Base-by-base conservation (phyloP, 2,888 invertebrate species). In the Epinotia bilunana region DNA sequence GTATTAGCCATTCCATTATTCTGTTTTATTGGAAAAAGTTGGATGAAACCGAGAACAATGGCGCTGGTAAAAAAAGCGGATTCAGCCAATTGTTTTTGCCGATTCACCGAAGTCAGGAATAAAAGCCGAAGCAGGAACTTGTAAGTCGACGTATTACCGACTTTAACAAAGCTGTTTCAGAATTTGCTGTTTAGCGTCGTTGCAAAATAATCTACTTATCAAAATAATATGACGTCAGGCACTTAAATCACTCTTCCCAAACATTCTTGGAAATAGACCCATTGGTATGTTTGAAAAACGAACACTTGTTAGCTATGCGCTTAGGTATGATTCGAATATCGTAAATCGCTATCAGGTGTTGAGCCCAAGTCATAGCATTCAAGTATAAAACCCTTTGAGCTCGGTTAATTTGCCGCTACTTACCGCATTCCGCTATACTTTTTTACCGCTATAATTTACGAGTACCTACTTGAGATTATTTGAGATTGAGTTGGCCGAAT, bases 1-100 rank as follows among this genome's bases (percentile, higher is more conserved):
- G 9, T 11, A 49, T n/a, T 11, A 62, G 39, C 12, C 49, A 7
- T 68, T 68, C 20, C 68, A 43, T 43, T 68, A 39, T 68, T 39
- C 57, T 57, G 68, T 58, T 68, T 33, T 68, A 68, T 39, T 68
- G 62, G 53, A 46, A 62, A 63, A 63, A 23, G 63, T 72, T 72
- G 39, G 39, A 68, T 23, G 58, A 72, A 63, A 53, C 53, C 53
- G 72, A 43, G 43, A 58, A 68, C 68, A 58, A 68, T 68, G 23
- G 68, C 28, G 33, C 23, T 39, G 60, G 68, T 68, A 23, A 68
- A 68, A 68, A 68, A 68, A 71, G 49, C 53, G 53, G 20, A 71
- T 62, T 60, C 28, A 53, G 63, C 23, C 55, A 63, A 63, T 62
- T 63, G 55, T n/a, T 39, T 63, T 57, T 23, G 55, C 63, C 20